phyloP scores from a whole-genome alignment of 2,113 vertebrate genomes.

The Noturus placidus region DNA sequence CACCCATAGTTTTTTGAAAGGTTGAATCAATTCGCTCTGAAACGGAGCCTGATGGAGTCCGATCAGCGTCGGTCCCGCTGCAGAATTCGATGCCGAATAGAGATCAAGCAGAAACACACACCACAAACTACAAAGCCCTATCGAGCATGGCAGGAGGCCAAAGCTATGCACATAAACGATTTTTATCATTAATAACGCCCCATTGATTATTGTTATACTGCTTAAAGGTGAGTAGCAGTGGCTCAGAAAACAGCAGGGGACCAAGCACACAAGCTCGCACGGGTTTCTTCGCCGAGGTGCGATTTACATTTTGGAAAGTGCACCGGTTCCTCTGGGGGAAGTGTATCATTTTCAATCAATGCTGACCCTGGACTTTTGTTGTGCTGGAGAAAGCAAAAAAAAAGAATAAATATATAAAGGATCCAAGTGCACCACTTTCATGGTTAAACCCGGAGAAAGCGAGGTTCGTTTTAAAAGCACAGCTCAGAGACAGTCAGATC shows the following conservation, averaged over 20 bases:
- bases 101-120: constrained; percentile 52
- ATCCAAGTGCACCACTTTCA: constrained; percentile 47
- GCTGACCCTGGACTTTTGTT: constrained; percentile 74
- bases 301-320: constrained; percentile 80
- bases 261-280: not conserved
- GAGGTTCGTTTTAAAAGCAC: not conserved
- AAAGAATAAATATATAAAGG: constrained; percentile 12
- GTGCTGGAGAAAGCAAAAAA: constrained; percentile 53
- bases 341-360: constrained; percentile 72
- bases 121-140: constrained; percentile 60
- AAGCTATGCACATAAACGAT: constrained; percentile 70
- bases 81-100: constrained; percentile 55
- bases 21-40: constrained; percentile 54
- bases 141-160: constrained; percentile 60
- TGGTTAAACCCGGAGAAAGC: not conserved
- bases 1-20: constrained; percentile 52
- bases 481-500: not conserved
- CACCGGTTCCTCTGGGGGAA: constrained; percentile 64
- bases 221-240: constrained; percentile 74
- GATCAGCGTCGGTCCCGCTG: constrained; percentile 25
- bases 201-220: constrained; percentile 78
- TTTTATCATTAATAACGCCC: constrained; percentile 76
- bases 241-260: constrained; percentile 54
- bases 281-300: constrained; percentile 60
- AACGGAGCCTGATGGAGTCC: constrained; percentile 39